Percentiles rank a stretch among this genome's conserved stretches.
Evolutionary conservation across 2,113 vertebrate genomes (phyloP).

Genomic region (Columbina picui): DNA sequence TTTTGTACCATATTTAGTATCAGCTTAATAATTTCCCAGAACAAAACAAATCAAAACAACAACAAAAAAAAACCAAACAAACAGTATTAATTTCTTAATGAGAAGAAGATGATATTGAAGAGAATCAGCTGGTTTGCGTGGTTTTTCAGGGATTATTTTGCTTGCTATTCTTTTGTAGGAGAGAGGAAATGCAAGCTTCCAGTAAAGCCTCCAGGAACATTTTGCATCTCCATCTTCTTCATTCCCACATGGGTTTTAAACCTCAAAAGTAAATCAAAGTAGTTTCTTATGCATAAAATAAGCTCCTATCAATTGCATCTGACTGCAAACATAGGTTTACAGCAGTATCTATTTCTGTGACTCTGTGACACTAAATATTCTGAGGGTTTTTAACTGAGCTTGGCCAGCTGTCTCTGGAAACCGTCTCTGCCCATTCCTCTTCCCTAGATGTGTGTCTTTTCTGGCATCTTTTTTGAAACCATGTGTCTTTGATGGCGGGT

Average conservation of each 20-base stretch:
- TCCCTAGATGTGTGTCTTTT: background rate
- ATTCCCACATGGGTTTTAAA: background rate
- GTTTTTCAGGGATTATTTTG: background rate
- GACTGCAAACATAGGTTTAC: background rate
- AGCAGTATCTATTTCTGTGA: background rate
- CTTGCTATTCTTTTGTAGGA: background rate
- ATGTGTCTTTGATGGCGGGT: background rate
- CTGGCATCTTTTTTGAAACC: background rate
- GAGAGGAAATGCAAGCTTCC: background rate
- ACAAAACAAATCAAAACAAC: background rate
- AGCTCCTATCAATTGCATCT: background rate
- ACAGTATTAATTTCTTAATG: background rate
- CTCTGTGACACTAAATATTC: background rate
- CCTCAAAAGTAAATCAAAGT: background rate
- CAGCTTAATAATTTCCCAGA: background rate
- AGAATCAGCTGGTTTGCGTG: background rate
- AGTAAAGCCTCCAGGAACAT: background rate
- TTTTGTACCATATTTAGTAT: background rate
- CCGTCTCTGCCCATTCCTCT: background rate
- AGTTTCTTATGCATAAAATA: background rate
- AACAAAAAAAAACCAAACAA: no score
- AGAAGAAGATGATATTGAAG: background rate
- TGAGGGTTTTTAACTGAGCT: background rate
- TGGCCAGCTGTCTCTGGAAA: background rate
- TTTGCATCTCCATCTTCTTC: background rate